phyloP scores from a whole-genome alignment of 2,888 invertebrate species.

The Molorchus minor region DNA sequence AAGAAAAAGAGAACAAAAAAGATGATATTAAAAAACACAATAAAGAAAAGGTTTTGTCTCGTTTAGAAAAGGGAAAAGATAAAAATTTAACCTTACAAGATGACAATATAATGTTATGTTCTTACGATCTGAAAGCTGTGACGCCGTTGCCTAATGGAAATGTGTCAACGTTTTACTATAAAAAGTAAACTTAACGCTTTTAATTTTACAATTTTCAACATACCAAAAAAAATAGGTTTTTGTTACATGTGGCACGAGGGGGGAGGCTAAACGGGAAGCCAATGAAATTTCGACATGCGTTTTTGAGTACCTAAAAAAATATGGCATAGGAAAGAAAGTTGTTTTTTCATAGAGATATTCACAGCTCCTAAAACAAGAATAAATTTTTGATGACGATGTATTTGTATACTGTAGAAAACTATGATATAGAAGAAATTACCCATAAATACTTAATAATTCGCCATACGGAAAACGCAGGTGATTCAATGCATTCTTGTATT shows the following conservation, averaged over 20 bases:
- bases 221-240: conserved; percentile 3
- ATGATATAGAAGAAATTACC: not conserved
- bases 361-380: too few species aligned
- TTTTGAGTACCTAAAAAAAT: conserved; percentile 1
- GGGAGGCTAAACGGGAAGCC: conserved; percentile 1
- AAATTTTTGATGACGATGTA: not conserved
- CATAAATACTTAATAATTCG: not conserved
- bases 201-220: conserved; percentile 13
- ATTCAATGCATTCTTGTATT: too few species aligned
- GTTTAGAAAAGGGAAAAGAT: not conserved
- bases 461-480: not conserved
- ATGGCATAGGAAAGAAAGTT: conserved; percentile 13
- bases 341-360: not conserved
- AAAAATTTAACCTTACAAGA: not conserved
- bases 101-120: conserved; percentile 1
- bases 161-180: too few species aligned
- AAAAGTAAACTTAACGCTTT: too few species aligned
- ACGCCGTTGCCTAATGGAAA: conserved; percentile 12
- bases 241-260: conserved; percentile 8
- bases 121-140: conserved; percentile 16
- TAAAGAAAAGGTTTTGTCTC: conserved; percentile 16
- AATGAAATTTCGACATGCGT: conserved; percentile 12
- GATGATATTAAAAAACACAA: conserved; percentile 8
- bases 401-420: not conserved
- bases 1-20: conserved; percentile 11